Conservation (phyloP, 2,888 invertebrate species). For the Caradrina kadenii region DNA sequence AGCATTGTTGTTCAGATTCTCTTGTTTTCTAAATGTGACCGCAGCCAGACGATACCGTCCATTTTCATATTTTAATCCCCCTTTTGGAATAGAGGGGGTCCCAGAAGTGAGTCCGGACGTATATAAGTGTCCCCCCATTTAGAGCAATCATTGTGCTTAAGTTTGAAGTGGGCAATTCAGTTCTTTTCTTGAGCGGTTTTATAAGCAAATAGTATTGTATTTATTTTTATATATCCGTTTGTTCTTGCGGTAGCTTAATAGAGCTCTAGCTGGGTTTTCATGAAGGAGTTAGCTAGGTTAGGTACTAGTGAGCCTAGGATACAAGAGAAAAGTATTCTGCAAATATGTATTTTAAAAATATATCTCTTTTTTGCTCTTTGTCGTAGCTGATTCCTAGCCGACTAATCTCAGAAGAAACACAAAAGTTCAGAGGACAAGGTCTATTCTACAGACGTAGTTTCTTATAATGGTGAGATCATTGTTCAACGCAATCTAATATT, state of each 20-base stretch:
- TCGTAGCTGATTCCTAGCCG: no score
- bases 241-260: neutral
- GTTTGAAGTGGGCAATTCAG: neutral
- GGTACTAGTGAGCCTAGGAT: no score
- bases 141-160: constrained; percentile 17
- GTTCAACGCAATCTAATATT: no score
- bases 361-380: no score
- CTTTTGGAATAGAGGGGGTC: constrained; percentile 32
- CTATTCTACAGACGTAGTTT: no score
- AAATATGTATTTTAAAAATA: no score
- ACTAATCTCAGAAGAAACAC: no score
- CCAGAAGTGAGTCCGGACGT: constrained; percentile 4
- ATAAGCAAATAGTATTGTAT: neutral
- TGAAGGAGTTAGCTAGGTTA: neutral
- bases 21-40: constrained; percentile 42
- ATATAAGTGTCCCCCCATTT: constrained; percentile 12
- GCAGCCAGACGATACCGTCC: constrained; percentile 28
- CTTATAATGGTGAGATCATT: no score
- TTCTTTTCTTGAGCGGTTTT: constrained; percentile 3
- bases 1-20: constrained; percentile 50
- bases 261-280: neutral
- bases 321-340: no score
- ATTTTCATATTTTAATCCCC: constrained; percentile 45
- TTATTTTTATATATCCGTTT: neutral
- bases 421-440: no score